Conservation (phyloP, 1,140 invertebrate genomes). For the Drosophila setifemur region DNA sequence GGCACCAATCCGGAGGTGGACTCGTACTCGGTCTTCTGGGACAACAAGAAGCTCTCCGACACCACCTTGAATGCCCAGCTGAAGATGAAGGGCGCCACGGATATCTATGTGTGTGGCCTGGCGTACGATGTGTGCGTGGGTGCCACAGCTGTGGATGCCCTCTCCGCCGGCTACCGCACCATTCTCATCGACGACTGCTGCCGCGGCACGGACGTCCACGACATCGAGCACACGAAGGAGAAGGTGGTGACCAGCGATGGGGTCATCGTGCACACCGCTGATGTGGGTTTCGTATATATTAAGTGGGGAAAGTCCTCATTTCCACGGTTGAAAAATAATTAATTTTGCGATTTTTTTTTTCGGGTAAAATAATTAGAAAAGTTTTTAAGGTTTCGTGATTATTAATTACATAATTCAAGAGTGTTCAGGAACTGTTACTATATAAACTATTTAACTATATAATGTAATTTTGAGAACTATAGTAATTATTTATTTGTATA, state of each 20-base stretch:
- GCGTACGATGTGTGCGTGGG: constrained; percentile 98
- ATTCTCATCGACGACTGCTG: constrained; percentile 95
- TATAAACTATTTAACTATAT: too few relatives aligned
- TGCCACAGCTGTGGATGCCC: constrained; percentile 93
- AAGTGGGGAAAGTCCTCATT: too few relatives aligned
- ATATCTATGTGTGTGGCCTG: constrained; percentile 97
- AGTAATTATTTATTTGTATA: too few relatives aligned
- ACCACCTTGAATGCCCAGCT: constrained; percentile 93
- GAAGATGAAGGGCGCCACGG: constrained; percentile 90
- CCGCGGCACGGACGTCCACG: constrained; percentile 92
- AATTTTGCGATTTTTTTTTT: too few relatives aligned
- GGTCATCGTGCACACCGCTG: constrained; percentile 89
- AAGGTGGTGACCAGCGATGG: constrained; percentile 89
- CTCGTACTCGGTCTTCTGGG: constrained; percentile 99
- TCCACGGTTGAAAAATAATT: too few relatives aligned
- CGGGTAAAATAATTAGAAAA: too few relatives aligned
- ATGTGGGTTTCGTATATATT: constrained; percentile 81
- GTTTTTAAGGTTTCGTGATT: too few relatives aligned
- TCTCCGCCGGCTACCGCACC: constrained; percentile 94
- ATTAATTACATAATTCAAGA: too few relatives aligned
- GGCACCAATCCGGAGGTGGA: constrained; percentile 97
- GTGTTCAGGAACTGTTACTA: too few relatives aligned
- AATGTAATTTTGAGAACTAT: too few relatives aligned
- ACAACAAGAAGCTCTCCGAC: constrained; percentile 95
- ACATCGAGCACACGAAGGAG: constrained; percentile 92